Base-by-base conservation (phyloP, 1,140 invertebrate species). In the Cydia pomonella region DNA sequence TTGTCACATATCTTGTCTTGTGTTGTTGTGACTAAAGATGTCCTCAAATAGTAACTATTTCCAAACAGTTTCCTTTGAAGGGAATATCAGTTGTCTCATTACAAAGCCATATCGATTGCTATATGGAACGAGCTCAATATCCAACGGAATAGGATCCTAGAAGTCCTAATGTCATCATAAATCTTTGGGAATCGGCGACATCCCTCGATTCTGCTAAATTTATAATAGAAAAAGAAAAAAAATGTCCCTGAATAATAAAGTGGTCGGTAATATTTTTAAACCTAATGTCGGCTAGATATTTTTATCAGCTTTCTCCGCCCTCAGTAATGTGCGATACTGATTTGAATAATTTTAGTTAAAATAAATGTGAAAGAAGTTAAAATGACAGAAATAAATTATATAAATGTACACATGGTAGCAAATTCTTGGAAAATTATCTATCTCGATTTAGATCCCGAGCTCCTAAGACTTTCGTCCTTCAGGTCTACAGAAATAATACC, bases 141-240 rank as follows among this genome's bases (percentile, higher is more conserved):
- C n/a, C 50, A 53, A 53, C n/a, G 50, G 16, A 53, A 53, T n/a
- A 53, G 16, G 50, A 53, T 18, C 50, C 50, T 53, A 53, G n/a
- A 53, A 53, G n/a, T n/a, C 16, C n/a, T 53, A 53, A 53, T 53
- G 50, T 53, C 50, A 18, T 18, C 50, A 53, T 53, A 53, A 53
- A 53, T 53, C 50, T 53, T n/a, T 53, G n/a, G 50, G n/a, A 53
- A 53, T 53, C n/a, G 50, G 16, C 50, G 13, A 5, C 41, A 44
- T 53, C 50, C 50, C n/a, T 21, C 41, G 50, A 53, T 53, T 53
- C 16, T n/a, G 3, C 41, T 16, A 53, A 53, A 18, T 53, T 53
- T 53, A 53, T 53, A 47, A 53, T 53, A 18, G 16, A 7, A 53
- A 53, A 18, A 5, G 50, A 18, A 53, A 53, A 53, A 53, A 18